Conservation (phyloP, 2,113 vertebrate genomes). For the Ammodytes marinus region DNA sequence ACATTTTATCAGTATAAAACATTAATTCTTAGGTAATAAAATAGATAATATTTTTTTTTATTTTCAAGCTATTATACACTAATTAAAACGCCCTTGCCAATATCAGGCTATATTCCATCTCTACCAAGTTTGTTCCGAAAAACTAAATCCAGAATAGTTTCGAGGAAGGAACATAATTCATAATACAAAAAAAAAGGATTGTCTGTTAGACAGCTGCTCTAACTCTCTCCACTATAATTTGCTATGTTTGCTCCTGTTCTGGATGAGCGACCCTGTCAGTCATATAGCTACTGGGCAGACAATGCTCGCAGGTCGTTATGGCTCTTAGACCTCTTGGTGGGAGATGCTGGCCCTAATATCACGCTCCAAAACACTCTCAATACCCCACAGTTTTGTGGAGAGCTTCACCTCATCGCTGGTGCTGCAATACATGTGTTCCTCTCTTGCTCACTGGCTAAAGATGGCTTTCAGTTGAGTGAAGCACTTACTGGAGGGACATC, state of each 20-base stretch:
- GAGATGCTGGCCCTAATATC: conserved; percentile 69
- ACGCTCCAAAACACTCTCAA: conserved; percentile 70
- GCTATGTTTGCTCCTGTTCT: conserved; percentile 12
- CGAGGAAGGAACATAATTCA: conserved; percentile 8
- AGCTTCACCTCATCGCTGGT: conserved; percentile 32
- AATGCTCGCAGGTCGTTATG: conserved; percentile 42
- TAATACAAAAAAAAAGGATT: neutral
- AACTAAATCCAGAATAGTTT: neutral
- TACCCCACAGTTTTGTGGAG: conserved; percentile 43
- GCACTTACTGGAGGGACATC: conserved; percentile 32
- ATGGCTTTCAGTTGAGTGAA: conserved; percentile 54
- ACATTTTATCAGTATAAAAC: too few relatives aligned
- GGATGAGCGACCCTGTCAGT: conserved; percentile 52
- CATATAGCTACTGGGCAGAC: conserved; percentile 28
- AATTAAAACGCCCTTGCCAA: too few relatives aligned
- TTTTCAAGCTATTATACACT: too few relatives aligned
- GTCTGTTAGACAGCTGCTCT: conserved; percentile 25
- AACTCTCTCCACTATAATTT: conserved; percentile 9
- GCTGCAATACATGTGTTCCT: conserved; percentile 49
- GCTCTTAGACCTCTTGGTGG: conserved; percentile 45
- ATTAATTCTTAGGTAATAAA: too few relatives aligned
- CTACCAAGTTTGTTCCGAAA: neutral
- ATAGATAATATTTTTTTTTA: too few relatives aligned
- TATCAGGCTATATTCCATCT: neutral
- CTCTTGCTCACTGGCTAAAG: conserved; percentile 24